phyloP scores from a whole-genome alignment of 2,113 vertebrate species.

The Sinosuthora webbiana region DNA sequence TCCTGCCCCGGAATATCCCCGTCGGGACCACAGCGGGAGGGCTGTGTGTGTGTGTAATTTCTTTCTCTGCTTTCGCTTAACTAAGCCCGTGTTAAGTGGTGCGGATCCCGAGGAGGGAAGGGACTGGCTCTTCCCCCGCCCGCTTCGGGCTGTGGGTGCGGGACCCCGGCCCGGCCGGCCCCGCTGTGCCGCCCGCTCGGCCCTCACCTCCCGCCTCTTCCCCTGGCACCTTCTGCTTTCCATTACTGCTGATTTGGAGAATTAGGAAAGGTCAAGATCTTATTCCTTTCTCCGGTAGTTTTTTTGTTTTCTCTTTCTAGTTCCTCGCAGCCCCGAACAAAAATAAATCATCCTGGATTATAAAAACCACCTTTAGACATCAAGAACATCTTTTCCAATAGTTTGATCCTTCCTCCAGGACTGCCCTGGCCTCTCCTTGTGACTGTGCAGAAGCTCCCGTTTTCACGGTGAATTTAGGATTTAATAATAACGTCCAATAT shows the following conservation, averaged over 20 bases:
- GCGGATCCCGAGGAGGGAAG: background rate
- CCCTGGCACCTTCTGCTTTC: slow-evolving; percentile 48
- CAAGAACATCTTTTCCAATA: background rate
- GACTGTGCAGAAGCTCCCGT: background rate
- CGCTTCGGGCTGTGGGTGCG: background rate
- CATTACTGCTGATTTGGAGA: slow-evolving; percentile 45
- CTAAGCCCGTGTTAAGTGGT: background rate
- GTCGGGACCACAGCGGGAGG: background rate
- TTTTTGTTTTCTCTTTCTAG: slow-evolving; percentile 46
- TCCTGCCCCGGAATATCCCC: background rate
- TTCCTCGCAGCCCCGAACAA: background rate
- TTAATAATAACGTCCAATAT: slow-evolving; percentile 18
- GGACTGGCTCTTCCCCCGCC: background rate
- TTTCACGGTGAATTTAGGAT: slow-evolving; percentile 37
- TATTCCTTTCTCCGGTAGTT: background rate
- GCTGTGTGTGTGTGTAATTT: background rate
- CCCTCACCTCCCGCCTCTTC: background rate
- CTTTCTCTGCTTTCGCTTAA: background rate
- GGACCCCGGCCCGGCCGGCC: background rate
- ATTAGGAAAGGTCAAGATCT: slow-evolving; percentile 58
- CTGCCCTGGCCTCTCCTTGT: background rate
- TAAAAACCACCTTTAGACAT: slow-evolving; percentile 12
- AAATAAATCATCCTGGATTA: slow-evolving; percentile 40
- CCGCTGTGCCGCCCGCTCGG: background rate
- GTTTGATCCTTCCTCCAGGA: background rate